These are phyloP conservation scores for Sebastes hubbsi DNA, from an alignment of 2,797 vertebrate species.

Conservation along the genomic window DNA sequence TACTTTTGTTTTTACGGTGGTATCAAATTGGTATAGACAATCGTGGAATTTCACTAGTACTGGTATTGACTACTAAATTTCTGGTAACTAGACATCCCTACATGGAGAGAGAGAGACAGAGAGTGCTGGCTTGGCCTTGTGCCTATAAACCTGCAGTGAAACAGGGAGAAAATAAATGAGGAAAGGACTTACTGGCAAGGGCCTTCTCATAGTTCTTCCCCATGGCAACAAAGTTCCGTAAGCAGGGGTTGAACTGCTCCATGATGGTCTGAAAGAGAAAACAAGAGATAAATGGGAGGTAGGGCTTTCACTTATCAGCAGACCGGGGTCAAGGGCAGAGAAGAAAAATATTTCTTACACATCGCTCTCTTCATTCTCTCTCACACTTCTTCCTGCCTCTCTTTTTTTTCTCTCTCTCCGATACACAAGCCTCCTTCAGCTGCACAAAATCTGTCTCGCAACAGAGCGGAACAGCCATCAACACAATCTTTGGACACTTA, in stretches of 20 bases:
- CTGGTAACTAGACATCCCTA: neutral
- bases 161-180: conserved; percentile 49
- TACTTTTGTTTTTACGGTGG: too few relatives aligned
- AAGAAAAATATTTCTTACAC: conserved; percentile 8
- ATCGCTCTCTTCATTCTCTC: conserved; percentile 9
- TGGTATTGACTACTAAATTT: too few relatives aligned
- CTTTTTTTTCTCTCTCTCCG: neutral
- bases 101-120: neutral
- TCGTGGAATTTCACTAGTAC: too few relatives aligned
- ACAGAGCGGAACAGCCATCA: neutral
- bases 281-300: conserved; percentile 43
- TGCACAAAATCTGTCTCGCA: conserved; percentile 5
- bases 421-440: conserved; percentile 15
- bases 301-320: conserved; percentile 45
- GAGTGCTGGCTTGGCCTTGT: conserved; percentile 55
- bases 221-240: conserved; percentile 99
- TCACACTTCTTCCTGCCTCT: neutral
- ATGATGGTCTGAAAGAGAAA: conserved; percentile 91
- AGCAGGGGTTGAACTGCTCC: conserved; percentile 99
- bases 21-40: too few relatives aligned
- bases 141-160: conserved; percentile 59
- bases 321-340: conserved; percentile 49
- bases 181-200: conserved; percentile 90
- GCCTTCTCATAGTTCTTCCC: conserved; percentile 99
- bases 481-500: conserved; percentile 2